phyloP scores from a whole-genome alignment of 2,797 vertebrate species.

The Pyrrhura leucotis region DNA sequence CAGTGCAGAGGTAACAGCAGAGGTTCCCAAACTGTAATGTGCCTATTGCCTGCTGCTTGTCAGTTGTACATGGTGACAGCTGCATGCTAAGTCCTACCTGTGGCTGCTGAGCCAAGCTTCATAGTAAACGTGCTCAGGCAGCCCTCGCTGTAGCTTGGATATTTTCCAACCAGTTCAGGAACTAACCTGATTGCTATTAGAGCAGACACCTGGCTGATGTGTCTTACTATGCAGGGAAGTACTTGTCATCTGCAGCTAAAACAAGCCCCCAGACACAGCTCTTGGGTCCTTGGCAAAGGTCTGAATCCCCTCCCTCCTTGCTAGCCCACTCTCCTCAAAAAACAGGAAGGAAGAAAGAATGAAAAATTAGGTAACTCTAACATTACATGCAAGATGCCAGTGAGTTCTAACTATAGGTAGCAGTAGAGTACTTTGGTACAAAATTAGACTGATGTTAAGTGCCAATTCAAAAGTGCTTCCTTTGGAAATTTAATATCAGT shows the following conservation, averaged over 20 bases:
- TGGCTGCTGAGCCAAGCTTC: background rate
- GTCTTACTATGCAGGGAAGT: background rate
- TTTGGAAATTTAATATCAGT: background rate
- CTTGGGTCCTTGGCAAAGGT: background rate
- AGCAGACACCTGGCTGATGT: background rate
- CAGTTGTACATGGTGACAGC: background rate
- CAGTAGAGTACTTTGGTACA: background rate
- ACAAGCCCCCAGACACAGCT: background rate
- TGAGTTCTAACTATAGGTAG: constrained; percentile 3
- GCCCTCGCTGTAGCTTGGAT: background rate
- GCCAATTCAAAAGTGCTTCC: background rate
- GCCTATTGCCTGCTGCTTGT: background rate
- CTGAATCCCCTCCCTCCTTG: background rate
- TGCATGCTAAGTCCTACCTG: background rate
- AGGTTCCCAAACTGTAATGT: background rate
- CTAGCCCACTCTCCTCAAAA: background rate
- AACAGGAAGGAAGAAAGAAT: background rate
- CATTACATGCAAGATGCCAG: background rate
- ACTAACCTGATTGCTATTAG: background rate
- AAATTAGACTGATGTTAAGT: background rate
- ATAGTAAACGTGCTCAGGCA: background rate
- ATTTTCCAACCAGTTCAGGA: background rate
- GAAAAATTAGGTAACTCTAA: background rate
- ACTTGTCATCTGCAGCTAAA: background rate
- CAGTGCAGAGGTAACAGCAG: background rate